Evolutionary conservation across 2,797 vertebrate species (phyloP), one percentile per base, ranked within the genome.

Genomic region (Eupleurogrammus muticus): DNA sequence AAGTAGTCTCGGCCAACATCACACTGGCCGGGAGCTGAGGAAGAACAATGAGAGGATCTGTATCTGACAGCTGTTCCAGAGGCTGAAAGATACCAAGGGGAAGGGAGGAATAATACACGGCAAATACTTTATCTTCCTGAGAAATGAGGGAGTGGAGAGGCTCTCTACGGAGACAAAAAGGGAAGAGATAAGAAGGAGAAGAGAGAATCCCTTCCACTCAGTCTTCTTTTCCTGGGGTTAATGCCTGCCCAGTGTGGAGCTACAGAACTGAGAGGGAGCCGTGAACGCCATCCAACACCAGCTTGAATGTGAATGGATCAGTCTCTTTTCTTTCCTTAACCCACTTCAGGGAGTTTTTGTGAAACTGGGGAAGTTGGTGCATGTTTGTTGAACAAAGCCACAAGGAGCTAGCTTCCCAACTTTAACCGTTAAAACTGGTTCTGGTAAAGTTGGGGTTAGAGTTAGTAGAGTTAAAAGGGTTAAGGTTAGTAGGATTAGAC

Each of bases 81-180:
- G 9, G 66, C 69, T 49, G 38, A 50, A 53, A 49, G 77, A 80
- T 46, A 59, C 61, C 67, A 57, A 32, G 48, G 42, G 69, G 12
- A n/a, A 59, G 17, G 57, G 70, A 78, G 71, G 66, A 73, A 74
- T 73, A 77, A 81, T 70, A 60, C 57, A 42, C 44, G 0, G 52
- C 52, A 62, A 74, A 77, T 70, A 38, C 73, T 81, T 84, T 74
- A 78, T 85, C 86, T 87, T 79, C 54, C 58, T 72, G 82, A 87
- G 64, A 56, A 82, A 87, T 81, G 71, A 36, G 32, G 28, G 36
- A 69, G 59, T 19, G 34, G 60, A 67, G 69, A 52, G 62, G 59
- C 44, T 71, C 50, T 80, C 73, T 3, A 8, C 38, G 40, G 66
- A 79, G 53, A 55, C 51, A 58, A 73, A 78, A 55, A 42, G 11